phyloP scores from a whole-genome alignment of 2,113 vertebrate genomes.

The Ramphastos sulfuratus region DNA sequence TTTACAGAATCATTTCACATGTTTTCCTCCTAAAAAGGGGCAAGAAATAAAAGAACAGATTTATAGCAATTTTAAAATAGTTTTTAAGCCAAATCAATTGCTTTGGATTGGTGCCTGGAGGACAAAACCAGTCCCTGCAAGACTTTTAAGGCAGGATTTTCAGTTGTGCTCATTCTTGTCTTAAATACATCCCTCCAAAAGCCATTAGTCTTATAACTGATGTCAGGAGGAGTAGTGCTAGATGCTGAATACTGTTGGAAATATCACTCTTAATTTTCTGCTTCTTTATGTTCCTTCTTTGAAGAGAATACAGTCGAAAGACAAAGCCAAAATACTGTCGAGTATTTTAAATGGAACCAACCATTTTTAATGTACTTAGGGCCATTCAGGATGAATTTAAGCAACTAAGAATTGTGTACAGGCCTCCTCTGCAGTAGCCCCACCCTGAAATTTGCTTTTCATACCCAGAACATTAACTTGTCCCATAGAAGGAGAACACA shows the following conservation, averaged over 20 bases:
- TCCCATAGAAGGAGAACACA: background rate
- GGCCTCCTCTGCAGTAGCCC: background rate
- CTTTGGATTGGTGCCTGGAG: background rate
- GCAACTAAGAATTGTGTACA: background rate
- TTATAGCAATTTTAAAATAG: background rate
- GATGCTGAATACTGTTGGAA: background rate
- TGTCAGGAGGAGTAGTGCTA: background rate
- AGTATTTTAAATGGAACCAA: background rate
- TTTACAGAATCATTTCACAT: background rate
- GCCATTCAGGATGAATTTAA: background rate
- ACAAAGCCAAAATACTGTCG: background rate
- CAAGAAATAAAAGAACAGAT: background rate
- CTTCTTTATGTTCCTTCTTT: background rate
- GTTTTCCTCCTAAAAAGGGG: background rate
- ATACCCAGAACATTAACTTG: background rate
- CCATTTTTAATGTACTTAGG: background rate
- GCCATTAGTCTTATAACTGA: background rate
- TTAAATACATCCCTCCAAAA: background rate
- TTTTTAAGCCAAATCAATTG: background rate
- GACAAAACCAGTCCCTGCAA: background rate
- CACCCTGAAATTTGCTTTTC: background rate
- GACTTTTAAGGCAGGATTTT: background rate
- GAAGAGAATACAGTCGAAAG: background rate
- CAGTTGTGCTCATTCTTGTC: background rate
- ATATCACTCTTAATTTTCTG: background rate